These are phyloP conservation scores for Ciconia boyciana DNA, from an alignment of 2,113 vertebrate genomes.

Conservation along the genomic window DNA sequence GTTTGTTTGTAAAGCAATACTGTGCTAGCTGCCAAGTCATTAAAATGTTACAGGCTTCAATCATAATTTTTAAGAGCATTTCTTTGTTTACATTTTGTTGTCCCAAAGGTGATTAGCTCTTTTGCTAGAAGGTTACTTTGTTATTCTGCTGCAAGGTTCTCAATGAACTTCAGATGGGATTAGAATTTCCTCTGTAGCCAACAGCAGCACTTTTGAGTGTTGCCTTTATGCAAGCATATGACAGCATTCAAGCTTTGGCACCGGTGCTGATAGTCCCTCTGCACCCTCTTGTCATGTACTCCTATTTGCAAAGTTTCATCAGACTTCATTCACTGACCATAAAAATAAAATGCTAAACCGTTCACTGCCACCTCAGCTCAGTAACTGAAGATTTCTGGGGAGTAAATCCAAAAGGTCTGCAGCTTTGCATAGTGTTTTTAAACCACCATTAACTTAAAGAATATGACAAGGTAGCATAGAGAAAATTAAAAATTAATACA, in stretches of 20 bases:
- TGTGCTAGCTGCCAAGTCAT: neutral
- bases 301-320: neutral
- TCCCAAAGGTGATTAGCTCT: neutral
- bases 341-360: neutral
- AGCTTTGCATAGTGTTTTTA: neutral
- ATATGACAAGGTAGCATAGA: neutral
- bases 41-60: neutral
- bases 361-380: neutral
- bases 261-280: neutral
- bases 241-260: neutral
- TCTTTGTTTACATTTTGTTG: neutral
- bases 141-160: neutral
- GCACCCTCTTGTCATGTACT: neutral
- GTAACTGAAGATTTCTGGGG: neutral
- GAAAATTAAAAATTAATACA: neutral
- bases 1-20: neutral
- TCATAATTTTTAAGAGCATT: slow-evolving; percentile 11
- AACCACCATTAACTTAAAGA: neutral
- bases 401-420: neutral
- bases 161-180: neutral
- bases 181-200: neutral
- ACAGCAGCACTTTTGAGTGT: neutral
- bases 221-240: neutral
- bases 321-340: neutral
- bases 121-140: slow-evolving; percentile 7